Evolutionary conservation across 2,797 vertebrate species (phyloP).

Genomic region (Enteromius thamalakanensis): DNA sequence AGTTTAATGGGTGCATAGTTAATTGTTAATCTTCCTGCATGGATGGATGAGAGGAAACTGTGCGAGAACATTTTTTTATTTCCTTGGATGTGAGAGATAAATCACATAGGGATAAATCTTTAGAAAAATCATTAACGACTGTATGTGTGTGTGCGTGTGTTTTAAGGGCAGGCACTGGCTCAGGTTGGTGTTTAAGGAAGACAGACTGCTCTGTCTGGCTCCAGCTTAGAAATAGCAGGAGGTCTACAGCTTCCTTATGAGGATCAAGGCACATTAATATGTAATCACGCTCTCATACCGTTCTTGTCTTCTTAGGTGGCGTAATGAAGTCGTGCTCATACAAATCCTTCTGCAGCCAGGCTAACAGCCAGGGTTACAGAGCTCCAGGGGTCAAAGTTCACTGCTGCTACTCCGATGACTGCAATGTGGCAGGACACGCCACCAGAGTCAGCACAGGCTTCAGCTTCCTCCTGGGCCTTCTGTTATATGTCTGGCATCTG

Average conservation of each 20-base stretch:
- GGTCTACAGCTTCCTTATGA: constrained; percentile 36
- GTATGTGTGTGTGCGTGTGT: constrained; percentile 20
- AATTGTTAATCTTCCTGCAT: constrained; percentile 1
- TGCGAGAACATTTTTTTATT: not conserved
- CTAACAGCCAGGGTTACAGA: constrained; percentile 81
- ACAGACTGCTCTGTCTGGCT: constrained; percentile 65
- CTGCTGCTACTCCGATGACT: constrained; percentile 88
- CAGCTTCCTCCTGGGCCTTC: constrained; percentile 69
- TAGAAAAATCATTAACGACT: constrained; percentile 12
- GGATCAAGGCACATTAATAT: constrained; percentile 50
- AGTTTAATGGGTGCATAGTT: constrained; percentile 68
- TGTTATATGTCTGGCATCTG: constrained; percentile 58
- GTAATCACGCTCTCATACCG: constrained; percentile 17
- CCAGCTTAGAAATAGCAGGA: constrained; percentile 49
- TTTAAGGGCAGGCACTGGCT: not conserved
- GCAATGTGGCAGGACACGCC: constrained; percentile 78
- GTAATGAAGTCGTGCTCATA: constrained; percentile 92
- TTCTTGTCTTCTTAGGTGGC: constrained; percentile 73
- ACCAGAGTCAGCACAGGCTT: constrained; percentile 59
- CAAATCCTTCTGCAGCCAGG: constrained; percentile 89
- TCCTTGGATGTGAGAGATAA: constrained; percentile 11
- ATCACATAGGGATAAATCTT: constrained; percentile 23
- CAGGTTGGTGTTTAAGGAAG: constrained; percentile 19
- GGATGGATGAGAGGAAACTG: constrained; percentile 2
- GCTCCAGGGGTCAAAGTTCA: constrained; percentile 83